Base-by-base conservation (phyloP, 2,797 vertebrate genomes). In the Betta splendens region DNA sequence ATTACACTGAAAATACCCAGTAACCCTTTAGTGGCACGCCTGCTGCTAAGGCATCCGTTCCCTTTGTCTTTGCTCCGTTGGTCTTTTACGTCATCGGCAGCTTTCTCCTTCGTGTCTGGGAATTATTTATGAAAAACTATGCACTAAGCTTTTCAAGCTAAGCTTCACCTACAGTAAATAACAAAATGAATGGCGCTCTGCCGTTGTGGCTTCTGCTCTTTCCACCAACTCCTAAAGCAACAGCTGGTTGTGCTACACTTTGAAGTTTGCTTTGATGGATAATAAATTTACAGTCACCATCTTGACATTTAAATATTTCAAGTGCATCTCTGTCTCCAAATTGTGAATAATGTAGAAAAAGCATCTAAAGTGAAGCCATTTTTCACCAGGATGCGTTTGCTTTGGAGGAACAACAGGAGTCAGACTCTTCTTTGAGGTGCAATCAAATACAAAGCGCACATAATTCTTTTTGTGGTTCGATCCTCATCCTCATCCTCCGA, bases 341-440 rank as follows among this genome's bases (percentile, higher is more conserved):
- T 31, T 38, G n/a, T n/a, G 52, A 13, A 8, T 17, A 11, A 65
- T 53, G 18, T 39, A 37, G 53, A 56, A 56, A 42, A 66, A 62
- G 8, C 21, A 26, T 13, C 9, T 45, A 29, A 74, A 63, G 26
- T 40, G 7, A 35, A 25, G 54, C 13, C 3, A n/a, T 39, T 51
- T 39, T 51, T 48, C 62, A 70, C 61, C 46, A 35, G 39, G 68
- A n/a, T 9, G 13, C 45, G 46, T 64, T 51, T 39, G 25, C 32
- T 28, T 23, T 45, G 11, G 7, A 48, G 61, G 40, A 74, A 67
- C 21, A 43, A 47, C 4, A 59, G 9, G 17, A 57, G 28, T 45
- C 38, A 20, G 26, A 50, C 29, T 62, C 43, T 63, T 55, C 49
- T 78, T 65, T 12, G 23, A 25, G 31, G 12, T 12, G 17, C n/a